Conservation (phyloP, 92 coral and sea anemone species). For the Bergia sp. region DNA sequence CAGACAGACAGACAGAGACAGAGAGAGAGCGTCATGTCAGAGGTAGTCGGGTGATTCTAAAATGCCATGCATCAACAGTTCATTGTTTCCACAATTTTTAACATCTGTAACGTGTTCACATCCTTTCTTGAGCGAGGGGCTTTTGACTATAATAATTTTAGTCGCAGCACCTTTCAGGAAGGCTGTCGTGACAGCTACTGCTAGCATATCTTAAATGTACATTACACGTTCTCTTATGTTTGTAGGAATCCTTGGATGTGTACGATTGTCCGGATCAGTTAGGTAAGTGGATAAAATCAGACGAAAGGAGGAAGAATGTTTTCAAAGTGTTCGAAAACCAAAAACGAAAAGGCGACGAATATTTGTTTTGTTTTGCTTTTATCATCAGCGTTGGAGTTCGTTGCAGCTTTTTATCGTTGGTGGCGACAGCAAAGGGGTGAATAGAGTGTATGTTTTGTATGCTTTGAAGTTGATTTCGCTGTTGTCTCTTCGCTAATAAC, state of each 20-base stretch:
- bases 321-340: not conserved
- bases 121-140: not conserved
- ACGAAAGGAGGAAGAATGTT: not conserved
- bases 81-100: too few relatives aligned
- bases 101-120: too few relatives aligned
- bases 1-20: not conserved
- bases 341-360: too few relatives aligned
- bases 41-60: too few relatives aligned
- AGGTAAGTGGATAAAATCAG: not conserved
- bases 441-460: too few relatives aligned
- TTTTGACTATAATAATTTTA: too few relatives aligned
- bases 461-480: not conserved
- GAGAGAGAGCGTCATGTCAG: too few relatives aligned
- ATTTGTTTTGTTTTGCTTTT: too few relatives aligned
- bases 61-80: too few relatives aligned
- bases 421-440: not conserved
- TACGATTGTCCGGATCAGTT: not conserved
- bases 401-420: not conserved
- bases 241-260: not conserved
- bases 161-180: not conserved
- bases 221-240: too few relatives aligned
- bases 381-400: not conserved
- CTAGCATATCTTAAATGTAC: not conserved
- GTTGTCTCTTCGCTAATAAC: not conserved
- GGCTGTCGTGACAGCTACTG: not conserved